These are phyloP conservation scores for Setophaga kirtlandii DNA, from an alignment of 2,113 vertebrate species.

Conservation along the genomic window DNA sequence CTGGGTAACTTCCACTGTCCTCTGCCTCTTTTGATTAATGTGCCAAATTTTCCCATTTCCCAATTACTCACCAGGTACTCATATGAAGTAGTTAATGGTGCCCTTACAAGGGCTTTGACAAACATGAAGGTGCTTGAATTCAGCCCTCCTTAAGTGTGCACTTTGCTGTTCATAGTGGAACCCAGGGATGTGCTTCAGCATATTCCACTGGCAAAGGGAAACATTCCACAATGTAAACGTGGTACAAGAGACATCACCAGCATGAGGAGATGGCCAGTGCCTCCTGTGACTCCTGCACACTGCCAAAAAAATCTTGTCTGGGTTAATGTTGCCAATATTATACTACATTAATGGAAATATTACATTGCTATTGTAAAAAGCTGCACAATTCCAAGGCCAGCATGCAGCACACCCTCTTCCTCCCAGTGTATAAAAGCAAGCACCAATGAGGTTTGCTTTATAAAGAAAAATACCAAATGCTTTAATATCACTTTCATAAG, in stretches of 20 bases:
- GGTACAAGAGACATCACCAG: background rate
- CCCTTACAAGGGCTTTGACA: background rate
- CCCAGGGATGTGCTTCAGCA: background rate
- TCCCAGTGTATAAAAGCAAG: background rate
- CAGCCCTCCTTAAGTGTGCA: background rate
- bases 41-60: background rate
- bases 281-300: background rate
- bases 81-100: background rate
- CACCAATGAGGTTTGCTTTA: background rate
- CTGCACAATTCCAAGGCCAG: background rate
- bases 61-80: background rate
- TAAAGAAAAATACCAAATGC: background rate
- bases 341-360: background rate
- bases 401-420: background rate
- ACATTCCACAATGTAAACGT: background rate
- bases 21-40: background rate
- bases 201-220: background rate
- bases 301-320: background rate
- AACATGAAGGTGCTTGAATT: background rate
- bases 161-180: background rate
- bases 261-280: background rate
- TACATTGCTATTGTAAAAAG: background rate
- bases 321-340: background rate
- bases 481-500: background rate
- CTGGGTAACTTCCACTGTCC: background rate